Evolutionary conservation across 1,140 invertebrate species (phyloP), one percentile per base, ranked within the genome.

Genomic region (Caerostris darwini): DNA sequence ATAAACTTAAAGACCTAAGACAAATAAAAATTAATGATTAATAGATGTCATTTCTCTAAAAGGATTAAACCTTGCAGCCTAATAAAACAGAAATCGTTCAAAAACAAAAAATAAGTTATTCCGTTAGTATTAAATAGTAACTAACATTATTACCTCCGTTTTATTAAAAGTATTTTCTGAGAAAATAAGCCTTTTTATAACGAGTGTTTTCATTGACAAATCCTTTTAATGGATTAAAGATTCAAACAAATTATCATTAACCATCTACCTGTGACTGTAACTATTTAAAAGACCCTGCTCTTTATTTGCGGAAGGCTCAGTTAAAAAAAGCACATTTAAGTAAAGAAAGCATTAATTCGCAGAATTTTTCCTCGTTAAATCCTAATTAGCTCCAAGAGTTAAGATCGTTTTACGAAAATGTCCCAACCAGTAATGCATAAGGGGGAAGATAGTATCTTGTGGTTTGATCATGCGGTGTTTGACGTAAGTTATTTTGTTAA

Each of bases 401-500:
- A 0, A 10, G 34, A 77, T 77, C 71, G 34, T 77, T 77, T 77
- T 77, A 12, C 7, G 71, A 57, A 83, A 58, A 57, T 57, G 7
- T 8, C 17, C 5, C 82, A n/a, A 14, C 6, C 8, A 8, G 6
- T 56, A n/a, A 56, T 8, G 2, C 34, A 50, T 77, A 85, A 58
- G 56, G 56, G 5, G 19, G 50, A 34, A 77, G 34, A 77, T 57
- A 59, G 59, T 88, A 88, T 88, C 59, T 57, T 64, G 86, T 4
- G 86, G 86, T 88, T 54, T 88, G 64, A 88, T 88, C 86, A 88
- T 64, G 12, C 17, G 86, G 59, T 53, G 19, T 64, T 88, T 67
- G 34, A 50, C 59, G 86, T 14, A 64, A 64, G 59, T 88, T 88
- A 67, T 64, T 88, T 64, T 64, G 86, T 88, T 64, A 53, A 67